These are phyloP conservation scores for Armadillidium nasatum DNA, from an alignment of 1,140 invertebrate species.

Conservation along the genomic window DNA sequence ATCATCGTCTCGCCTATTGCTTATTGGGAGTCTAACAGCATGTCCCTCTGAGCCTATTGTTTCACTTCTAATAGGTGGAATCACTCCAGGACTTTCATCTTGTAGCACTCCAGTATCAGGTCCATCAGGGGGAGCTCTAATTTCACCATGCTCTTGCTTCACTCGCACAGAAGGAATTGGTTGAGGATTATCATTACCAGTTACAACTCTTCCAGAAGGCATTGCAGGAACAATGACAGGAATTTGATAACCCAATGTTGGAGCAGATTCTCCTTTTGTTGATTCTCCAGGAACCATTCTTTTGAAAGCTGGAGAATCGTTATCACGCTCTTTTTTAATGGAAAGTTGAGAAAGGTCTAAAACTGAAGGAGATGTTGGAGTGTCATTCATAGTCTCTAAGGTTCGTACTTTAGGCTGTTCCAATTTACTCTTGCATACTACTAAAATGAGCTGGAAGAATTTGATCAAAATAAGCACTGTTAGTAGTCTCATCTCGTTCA, in stretches of 20 bases:
- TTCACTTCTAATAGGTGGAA: slow-evolving; percentile 36
- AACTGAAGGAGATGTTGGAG: slow-evolving; percentile 26
- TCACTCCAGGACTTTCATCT: slow-evolving; percentile 24
- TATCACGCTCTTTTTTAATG: slow-evolving; percentile 14
- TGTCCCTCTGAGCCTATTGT: slow-evolving; percentile 39
- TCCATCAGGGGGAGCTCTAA: slow-evolving; percentile 38
- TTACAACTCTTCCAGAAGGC: slow-evolving; percentile 39
- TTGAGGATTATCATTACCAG: slow-evolving; percentile 40
- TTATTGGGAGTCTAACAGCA: slow-evolving; percentile 18
- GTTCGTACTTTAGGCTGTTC: slow-evolving; percentile 30
- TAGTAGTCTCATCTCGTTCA: too few relatives aligned
- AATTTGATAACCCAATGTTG: slow-evolving; percentile 26
- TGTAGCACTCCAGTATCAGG: slow-evolving; percentile 28
- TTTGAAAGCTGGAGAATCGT: slow-evolving; percentile 31
- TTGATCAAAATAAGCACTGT: not conserved
- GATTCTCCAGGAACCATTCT: slow-evolving; percentile 40
- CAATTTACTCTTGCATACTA: slow-evolving; percentile 19
- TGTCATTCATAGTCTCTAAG: not conserved
- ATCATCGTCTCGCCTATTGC: too few relatives aligned
- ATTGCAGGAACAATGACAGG: slow-evolving; percentile 33
- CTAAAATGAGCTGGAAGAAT: slow-evolving; percentile 34
- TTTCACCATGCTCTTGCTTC: slow-evolving; percentile 28
- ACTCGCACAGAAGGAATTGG: slow-evolving; percentile 30
- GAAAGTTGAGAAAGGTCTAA: slow-evolving; percentile 34
- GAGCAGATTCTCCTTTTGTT: slow-evolving; percentile 28